A percentile compares a stretch with the other conserved stretches of the same genome.
Evolutionary conservation across 2,113 vertebrate species (phyloP).

Genomic region (Heteronetta atricapilla): DNA sequence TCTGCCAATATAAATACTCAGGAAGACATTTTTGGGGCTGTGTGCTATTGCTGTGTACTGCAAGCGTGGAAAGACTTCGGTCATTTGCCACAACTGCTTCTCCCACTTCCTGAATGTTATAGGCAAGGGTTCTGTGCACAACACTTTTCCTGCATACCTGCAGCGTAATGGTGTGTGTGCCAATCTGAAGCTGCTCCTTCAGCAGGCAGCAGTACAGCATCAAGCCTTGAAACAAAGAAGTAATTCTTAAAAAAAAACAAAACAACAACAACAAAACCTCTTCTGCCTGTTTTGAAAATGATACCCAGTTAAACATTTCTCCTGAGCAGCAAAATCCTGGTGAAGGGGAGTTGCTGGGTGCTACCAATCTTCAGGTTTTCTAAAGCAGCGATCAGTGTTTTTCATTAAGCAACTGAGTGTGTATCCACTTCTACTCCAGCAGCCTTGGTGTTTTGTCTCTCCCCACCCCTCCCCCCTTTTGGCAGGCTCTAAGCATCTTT

Average conservation of each 20-base stretch:
- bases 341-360: accelerated
- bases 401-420: not conserved
- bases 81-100: slow-evolving; percentile 14
- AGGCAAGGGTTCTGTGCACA: not conserved
- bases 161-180: not conserved
- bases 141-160: not conserved
- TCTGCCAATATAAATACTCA: slow-evolving; percentile 11
- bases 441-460: not conserved
- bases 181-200: accelerated
- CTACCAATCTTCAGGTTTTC: not conserved
- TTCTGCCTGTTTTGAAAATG: not conserved
- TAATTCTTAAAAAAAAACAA: not conserved
- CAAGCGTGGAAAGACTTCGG: slow-evolving; percentile 26
- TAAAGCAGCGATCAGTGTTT: not conserved
- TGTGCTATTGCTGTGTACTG: not conserved
- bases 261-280: too few species aligned
- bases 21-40: not conserved
- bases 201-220: not conserved
- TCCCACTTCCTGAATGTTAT: not conserved
- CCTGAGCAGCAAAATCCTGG: not conserved
- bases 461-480: not conserved
- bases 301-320: not conserved
- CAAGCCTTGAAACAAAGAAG: not conserved
- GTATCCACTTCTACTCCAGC: not conserved
- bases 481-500: not conserved